Percentiles rank a stretch among this genome's conserved stretches.
phyloP scores from a whole-genome alignment of 2,797 vertebrate species.

The Spizella passerina region DNA sequence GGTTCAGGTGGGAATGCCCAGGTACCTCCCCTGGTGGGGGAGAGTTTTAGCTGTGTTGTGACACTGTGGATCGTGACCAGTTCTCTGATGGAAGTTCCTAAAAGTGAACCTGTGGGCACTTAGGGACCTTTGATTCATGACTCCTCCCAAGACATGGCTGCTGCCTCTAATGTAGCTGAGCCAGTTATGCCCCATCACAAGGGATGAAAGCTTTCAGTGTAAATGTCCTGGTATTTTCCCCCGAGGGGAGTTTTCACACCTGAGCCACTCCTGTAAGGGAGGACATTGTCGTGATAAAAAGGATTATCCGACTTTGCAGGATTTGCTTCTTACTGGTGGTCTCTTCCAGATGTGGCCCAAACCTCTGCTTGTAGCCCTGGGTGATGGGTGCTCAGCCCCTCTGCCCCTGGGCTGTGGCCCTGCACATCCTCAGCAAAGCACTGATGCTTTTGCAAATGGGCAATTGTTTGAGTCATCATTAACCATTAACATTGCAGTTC shows the following conservation, averaged over 20 bases:
- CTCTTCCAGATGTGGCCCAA: not conserved
- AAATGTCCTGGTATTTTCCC: not conserved
- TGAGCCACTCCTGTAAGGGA: not conserved
- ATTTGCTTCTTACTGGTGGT: not conserved
- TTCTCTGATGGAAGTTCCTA: not conserved
- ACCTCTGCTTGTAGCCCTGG: fast-evolving
- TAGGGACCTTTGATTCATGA: not conserved
- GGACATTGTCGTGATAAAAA: not conserved
- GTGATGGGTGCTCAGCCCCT: not conserved
- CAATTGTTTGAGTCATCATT: not conserved
- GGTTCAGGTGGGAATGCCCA: not conserved
- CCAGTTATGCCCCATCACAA: not conserved
- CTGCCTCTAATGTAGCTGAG: not conserved
- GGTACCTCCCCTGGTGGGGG: not conserved
- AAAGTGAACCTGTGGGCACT: not conserved
- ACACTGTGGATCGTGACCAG: not conserved
- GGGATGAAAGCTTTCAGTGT: not conserved
- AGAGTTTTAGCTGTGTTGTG: not conserved
- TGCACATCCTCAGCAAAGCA: not conserved
- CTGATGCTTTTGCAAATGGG: not conserved
- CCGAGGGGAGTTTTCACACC: not conserved
- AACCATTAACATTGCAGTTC: not conserved
- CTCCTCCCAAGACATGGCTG: fast-evolving
- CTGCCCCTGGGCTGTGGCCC: not conserved
- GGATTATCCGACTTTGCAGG: not conserved